Conservation (phyloP, 1,140 invertebrate species). For the Hylaeus anthracinus region DNA sequence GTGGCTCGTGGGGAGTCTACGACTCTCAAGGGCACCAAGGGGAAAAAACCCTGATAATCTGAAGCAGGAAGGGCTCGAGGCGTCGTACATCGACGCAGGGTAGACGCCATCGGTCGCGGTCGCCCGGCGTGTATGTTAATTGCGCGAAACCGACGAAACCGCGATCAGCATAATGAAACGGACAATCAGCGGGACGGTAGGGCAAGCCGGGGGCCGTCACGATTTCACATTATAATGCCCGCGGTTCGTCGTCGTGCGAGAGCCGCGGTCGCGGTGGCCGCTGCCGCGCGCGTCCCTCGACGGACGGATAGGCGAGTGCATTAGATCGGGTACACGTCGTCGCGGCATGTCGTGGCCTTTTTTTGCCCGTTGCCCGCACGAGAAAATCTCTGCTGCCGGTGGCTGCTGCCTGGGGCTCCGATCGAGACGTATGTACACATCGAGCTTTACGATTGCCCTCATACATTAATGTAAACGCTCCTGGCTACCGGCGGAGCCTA, state of each 20-base stretch:
- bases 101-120: background rate
- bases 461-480: slow-evolving; percentile 79
- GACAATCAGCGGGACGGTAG: slow-evolving; percentile 50
- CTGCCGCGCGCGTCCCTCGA: slow-evolving; percentile 37
- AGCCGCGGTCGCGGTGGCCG: slow-evolving; percentile 48
- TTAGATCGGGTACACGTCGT: slow-evolving; percentile 69
- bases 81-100: background rate
- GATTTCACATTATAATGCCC: slow-evolving; percentile 66
- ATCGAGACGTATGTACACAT: slow-evolving; percentile 79
- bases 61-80: too few relatives aligned
- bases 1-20: too few relatives aligned
- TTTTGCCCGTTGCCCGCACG: slow-evolving; percentile 62
- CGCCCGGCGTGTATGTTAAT: slow-evolving; percentile 58
- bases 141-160: slow-evolving; percentile 61
- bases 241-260: slow-evolving; percentile 43
- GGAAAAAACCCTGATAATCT: too few relatives aligned
- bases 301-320: slow-evolving; percentile 62
- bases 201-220: slow-evolving; percentile 45
- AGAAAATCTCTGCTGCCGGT: slow-evolving; percentile 71
- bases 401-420: slow-evolving; percentile 50
- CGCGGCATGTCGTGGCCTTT: slow-evolving; percentile 73
- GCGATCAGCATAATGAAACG: slow-evolving; percentile 68
- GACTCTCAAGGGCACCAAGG: too few relatives aligned
- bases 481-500: slow-evolving; percentile 53
- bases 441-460: slow-evolving; percentile 79